phyloP scores from a whole-genome alignment of 2,888 invertebrate species.

The Drosophila infuscata region DNA sequence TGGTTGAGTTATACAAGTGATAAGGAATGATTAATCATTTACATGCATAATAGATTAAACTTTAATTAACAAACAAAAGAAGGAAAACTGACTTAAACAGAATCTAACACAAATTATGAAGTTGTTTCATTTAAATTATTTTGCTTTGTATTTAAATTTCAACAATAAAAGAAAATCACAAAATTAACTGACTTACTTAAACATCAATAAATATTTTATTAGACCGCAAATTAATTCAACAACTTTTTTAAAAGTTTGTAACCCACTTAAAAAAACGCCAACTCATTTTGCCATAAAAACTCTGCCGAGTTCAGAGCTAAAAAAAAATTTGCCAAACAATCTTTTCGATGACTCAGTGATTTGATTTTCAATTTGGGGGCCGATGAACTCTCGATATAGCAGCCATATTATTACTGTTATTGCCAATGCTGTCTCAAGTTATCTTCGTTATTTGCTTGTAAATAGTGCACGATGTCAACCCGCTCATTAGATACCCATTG shows the following conservation, averaged over 20 bases:
- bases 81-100: background rate
- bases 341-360: constrained; percentile 66
- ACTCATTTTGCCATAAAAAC: constrained; percentile 22
- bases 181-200: constrained; percentile 21
- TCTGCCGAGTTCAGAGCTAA: constrained; percentile 10
- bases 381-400: constrained; percentile 59
- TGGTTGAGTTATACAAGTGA: background rate
- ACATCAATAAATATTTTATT: constrained; percentile 19
- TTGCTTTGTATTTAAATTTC: background rate
- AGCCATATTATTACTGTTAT: constrained; percentile 19
- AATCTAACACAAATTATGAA: background rate
- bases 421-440: constrained; percentile 15
- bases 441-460: constrained; percentile 24
- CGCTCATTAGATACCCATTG: constrained; percentile 44
- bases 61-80: background rate
- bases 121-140: background rate
- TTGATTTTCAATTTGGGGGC: constrained; percentile 70
- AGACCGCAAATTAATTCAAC: background rate
- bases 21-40: background rate
- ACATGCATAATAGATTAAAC: background rate
- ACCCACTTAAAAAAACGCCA: constrained; percentile 38
- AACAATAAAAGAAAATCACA: constrained; percentile 15
- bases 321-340: constrained; percentile 30
- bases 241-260: constrained; percentile 39
- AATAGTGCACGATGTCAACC: constrained; percentile 18